Percentiles rank a stretch among this genome's conserved stretches.
Conservation (phyloP, 2,797 vertebrate genomes). For the Pelochelys cantorii region DNA sequence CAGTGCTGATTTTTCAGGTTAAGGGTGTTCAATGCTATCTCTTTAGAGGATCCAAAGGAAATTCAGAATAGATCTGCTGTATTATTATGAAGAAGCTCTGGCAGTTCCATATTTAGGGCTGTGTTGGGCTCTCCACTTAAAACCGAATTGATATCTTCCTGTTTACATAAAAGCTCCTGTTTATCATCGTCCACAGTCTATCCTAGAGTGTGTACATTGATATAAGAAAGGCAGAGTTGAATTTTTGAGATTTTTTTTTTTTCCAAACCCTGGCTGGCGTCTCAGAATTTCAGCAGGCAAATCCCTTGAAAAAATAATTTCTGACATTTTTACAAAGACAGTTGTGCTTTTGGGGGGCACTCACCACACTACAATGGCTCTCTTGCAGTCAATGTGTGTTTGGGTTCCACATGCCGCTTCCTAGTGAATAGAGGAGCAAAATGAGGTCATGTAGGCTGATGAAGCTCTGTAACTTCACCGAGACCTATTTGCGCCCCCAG, state of each 20-base stretch:
- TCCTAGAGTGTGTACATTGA: fast-evolving
- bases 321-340: not conserved
- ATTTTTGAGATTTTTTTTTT: not conserved
- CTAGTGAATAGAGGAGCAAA: not conserved
- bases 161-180: not conserved
- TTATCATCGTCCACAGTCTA: not conserved
- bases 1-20: slow-evolving; percentile 39
- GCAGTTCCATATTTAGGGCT: not conserved
- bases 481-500: not conserved
- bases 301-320: not conserved
- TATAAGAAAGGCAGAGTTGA: not conserved
- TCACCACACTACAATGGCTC: not conserved
- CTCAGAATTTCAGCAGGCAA: not conserved
- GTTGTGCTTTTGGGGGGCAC: not conserved
- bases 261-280: not conserved
- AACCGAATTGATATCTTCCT: not conserved
- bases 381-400: not conserved
- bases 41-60: not conserved
- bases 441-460: not conserved
- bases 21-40: not conserved
- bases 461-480: fast-evolving
- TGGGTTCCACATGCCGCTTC: not conserved
- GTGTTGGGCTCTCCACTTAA: not conserved
- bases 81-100: not conserved
- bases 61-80: not conserved